Conservation (phyloP, 2,888 invertebrate species). For the Mythimna pallens region DNA sequence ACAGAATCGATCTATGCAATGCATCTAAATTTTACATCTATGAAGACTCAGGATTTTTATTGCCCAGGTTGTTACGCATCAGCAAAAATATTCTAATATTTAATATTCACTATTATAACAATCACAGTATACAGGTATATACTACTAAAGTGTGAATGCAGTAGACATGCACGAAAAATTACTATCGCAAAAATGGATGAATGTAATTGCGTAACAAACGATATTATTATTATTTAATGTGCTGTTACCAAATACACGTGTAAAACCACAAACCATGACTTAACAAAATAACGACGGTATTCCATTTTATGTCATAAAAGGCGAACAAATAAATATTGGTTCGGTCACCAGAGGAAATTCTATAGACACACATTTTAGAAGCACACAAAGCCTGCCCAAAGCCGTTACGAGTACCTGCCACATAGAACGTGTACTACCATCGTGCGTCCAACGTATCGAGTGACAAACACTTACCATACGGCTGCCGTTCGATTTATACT, state of each 20-base stretch:
- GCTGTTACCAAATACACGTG: slow-evolving; percentile 13
- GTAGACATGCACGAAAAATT: background rate
- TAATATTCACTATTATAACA: background rate
- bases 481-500: slow-evolving; percentile 33
- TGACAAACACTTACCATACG: slow-evolving; percentile 50
- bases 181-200: background rate
- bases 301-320: slow-evolving; percentile 19
- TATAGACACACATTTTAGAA: slow-evolving; percentile 41
- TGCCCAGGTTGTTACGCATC: background rate
- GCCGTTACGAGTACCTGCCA: slow-evolving; percentile 24
- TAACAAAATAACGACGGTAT: slow-evolving; percentile 28
- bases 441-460: slow-evolving; percentile 45
- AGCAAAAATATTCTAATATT: background rate
- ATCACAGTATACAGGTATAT: background rate
- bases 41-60: too few relatives aligned
- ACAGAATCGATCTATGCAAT: background rate
- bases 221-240: slow-evolving; percentile 10
- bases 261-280: slow-evolving; percentile 9
- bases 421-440: slow-evolving; percentile 33
- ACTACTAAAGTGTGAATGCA: background rate
- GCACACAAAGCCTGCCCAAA: slow-evolving; percentile 31
- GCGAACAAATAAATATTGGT: slow-evolving; percentile 22
- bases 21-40: background rate
- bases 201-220: slow-evolving; percentile 4
- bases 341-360: slow-evolving; percentile 6